Base-by-base conservation (phyloP, 2,888 invertebrate species). In the Epinotia bilunana region DNA sequence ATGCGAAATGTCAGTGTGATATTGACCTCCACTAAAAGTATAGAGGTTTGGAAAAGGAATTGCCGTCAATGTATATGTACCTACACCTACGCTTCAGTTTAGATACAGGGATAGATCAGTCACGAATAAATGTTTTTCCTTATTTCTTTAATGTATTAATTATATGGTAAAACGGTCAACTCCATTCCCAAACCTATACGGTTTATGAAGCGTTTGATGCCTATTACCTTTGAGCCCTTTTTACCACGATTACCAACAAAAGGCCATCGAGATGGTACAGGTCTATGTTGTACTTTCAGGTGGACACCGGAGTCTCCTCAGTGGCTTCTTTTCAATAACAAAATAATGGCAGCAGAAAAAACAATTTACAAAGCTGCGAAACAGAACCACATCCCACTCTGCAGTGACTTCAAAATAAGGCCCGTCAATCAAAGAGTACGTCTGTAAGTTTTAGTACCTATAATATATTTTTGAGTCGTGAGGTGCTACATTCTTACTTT, bases 301-400 rank as follows among this genome's bases (percentile, higher is more conserved):
- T 91, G 90, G 90, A 82, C 83, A 70, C 90, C 92, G 13, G 92
- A 94, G 82, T 93, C 93, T n/a, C 93, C 94, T 2, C 92, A 91
- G 65, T 94, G 93, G 94, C 81, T 93, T 62, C 76, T 94, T 28
- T 88, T 82, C 76, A 92, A 90, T 71, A 87, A 90, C 75, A 90
- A 88, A 82, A 89, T 91, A 76, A 28, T 73, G 3, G 68, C 79
- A 71, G 92, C 94, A 16, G 94, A 94, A 82, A 83, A 83, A 61
- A 78, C 87, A 61, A 77, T 94, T n/a, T 78, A 79, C n/a, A 79
- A 82, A 23, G 93, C 92, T 11, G 91, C 91, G 1, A 82, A 84
- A 76, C 86, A 78, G 68, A 93, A 93, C 76, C 83, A 85, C 39
- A 83, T 90, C n/a, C 78, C 78, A 64, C 82, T 93, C 64, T 91